Evolutionary conservation across 1,140 invertebrate genomes (phyloP).

Genomic region (Drosophila sproati): DNA sequence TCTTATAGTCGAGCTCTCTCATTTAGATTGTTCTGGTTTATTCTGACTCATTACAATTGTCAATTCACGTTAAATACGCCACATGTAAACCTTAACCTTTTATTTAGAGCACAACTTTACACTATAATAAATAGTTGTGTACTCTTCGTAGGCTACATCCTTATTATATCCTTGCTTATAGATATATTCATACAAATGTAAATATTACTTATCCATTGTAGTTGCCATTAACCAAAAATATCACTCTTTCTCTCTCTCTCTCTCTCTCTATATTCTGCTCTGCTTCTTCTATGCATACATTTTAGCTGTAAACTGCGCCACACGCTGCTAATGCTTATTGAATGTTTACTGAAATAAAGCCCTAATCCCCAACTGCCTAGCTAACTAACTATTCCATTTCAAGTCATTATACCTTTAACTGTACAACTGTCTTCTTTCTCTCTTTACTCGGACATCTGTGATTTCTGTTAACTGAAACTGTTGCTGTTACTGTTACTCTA

Average conservation of each 20-base stretch:
- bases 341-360: not conserved
- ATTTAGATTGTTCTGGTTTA: not conserved
- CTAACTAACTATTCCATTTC: conserved; percentile 8
- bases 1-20: too few species aligned
- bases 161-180: conserved; percentile 16
- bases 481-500: conserved; percentile 28
- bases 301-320: conserved; percentile 75
- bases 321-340: conserved; percentile 36
- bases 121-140: not conserved
- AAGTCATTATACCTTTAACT: conserved; percentile 42
- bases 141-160: conserved; percentile 1
- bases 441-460: conserved; percentile 26
- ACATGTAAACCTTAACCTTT: not conserved
- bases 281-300: conserved; percentile 55
- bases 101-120: not conserved
- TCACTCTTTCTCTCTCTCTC: conserved; percentile 17
- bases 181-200: conserved; percentile 7
- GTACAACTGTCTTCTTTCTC: conserved; percentile 43
- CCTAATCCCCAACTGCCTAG: not conserved
- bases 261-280: conserved; percentile 41
- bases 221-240: conserved; percentile 48
- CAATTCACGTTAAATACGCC: not conserved
- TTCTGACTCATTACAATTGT: not conserved
- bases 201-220: conserved; percentile 26
- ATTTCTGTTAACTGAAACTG: conserved; percentile 25